phyloP scores from a whole-genome alignment of 2,113 vertebrate species.

The Prionailurus bengalensis region DNA sequence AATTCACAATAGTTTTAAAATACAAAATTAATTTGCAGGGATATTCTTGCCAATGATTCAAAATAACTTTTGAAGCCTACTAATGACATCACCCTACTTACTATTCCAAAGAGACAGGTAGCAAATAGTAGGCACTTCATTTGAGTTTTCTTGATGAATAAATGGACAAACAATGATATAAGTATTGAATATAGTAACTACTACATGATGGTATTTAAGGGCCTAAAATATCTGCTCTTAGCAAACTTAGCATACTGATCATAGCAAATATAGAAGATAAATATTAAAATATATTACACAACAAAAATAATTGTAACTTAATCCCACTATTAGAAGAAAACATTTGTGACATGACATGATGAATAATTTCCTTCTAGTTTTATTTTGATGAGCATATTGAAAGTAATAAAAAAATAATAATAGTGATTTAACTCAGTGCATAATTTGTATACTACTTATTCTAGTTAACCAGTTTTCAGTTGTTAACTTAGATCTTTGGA shows the following conservation, averaged over 20 bases:
- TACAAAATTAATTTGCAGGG: constrained; percentile 66
- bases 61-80: constrained; percentile 67
- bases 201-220: background rate
- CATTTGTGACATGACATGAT: background rate
- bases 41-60: constrained; percentile 62
- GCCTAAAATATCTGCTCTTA: constrained; percentile 17
- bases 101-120: constrained; percentile 31
- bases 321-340: background rate
- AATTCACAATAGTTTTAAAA: constrained; percentile 65
- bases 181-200: background rate
- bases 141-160: constrained; percentile 52
- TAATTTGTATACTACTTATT: background rate
- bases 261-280: constrained; percentile 2
- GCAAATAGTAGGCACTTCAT: background rate
- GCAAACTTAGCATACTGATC: background rate
- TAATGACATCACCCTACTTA: constrained; percentile 51
- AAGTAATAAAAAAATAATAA: background rate
- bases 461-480: background rate
- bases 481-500: background rate
- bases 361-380: background rate
- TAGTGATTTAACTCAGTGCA: background rate
- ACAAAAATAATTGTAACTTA: constrained; percentile 14
- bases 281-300: constrained; percentile 24
- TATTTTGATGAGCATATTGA: background rate
- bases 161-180: constrained; percentile 21